Evolutionary conservation across 2,888 invertebrate genomes (phyloP).

Genomic region (Athripsodes cinereus): DNA sequence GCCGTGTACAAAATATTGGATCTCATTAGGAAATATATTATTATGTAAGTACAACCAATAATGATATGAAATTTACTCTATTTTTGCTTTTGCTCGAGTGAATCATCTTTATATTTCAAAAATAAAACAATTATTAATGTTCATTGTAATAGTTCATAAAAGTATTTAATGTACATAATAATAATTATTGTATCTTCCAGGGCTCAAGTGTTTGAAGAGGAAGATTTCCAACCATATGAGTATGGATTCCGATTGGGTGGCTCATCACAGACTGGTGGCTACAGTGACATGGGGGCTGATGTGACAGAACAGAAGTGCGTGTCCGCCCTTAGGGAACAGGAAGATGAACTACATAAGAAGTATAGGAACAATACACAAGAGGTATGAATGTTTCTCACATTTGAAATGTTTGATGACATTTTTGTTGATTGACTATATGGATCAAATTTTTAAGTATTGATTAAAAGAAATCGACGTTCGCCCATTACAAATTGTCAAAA

Average conservation of each 20-base stretch:
- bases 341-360: constrained; percentile 79
- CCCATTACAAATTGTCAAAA: too few species aligned
- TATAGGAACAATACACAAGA: constrained; percentile 54
- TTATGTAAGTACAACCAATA: constrained; percentile 63
- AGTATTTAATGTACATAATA: too few species aligned
- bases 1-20: constrained; percentile 85
- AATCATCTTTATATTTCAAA: too few species aligned
- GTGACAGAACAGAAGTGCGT: constrained; percentile 75
- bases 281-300: constrained; percentile 56
- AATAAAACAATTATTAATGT: too few species aligned
- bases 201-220: constrained; percentile 87
- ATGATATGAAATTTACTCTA: too few species aligned
- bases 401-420: too few species aligned
- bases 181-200: constrained; percentile 46
- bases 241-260: constrained; percentile 80
- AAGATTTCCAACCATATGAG: constrained; percentile 91
- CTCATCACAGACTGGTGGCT: constrained; percentile 40
- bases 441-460: too few species aligned
- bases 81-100: too few species aligned
- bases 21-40: constrained; percentile 81
- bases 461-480: too few species aligned
- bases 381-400: too few species aligned
- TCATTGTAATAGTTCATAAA: too few species aligned
- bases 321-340: constrained; percentile 80
- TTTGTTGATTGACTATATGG: too few species aligned